A percentile compares a stretch with the other conserved stretches of the same genome.
Evolutionary conservation across 2,113 vertebrate genomes (phyloP).

Genomic region (Trematocara macrostoma): DNA sequence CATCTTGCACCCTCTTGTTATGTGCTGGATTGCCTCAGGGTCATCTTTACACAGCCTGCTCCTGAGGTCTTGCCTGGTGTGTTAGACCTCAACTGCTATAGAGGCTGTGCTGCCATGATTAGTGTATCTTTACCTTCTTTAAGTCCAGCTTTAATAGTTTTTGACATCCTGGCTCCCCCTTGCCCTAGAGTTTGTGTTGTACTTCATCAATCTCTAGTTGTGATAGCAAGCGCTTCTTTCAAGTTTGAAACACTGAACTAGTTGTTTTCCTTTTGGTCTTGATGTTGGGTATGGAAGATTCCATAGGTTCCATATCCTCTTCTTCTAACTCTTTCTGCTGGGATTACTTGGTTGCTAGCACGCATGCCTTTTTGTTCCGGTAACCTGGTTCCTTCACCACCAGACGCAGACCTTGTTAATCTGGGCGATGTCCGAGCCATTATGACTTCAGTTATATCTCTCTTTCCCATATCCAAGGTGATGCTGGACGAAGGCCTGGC

Average conservation of each 20-base stretch:
- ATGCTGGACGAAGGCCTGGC: background rate
- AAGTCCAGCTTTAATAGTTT: background rate
- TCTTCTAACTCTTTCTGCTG: background rate
- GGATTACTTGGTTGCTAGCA: background rate
- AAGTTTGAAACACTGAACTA: background rate
- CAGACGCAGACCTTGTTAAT: background rate
- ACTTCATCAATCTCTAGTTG: background rate
- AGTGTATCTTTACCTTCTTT: background rate
- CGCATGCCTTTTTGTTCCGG: background rate
- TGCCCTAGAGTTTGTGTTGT: background rate
- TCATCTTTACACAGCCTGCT: background rate
- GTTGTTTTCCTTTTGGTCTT: background rate
- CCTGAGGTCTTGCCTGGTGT: background rate
- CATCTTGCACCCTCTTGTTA: background rate
- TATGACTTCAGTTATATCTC: background rate
- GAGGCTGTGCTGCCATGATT: background rate
- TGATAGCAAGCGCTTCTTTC: rapidly evolving
- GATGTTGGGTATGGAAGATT: background rate
- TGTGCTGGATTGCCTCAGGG: background rate
- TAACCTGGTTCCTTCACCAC: background rate
- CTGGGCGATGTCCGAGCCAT: rapidly evolving
- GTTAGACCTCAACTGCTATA: background rate
- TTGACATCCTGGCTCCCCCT: background rate
- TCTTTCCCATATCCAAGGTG: background rate
- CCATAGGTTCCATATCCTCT: background rate